These are phyloP conservation scores for Synergus itoensis DNA, from an alignment of 2,888 invertebrate species.

Conservation along the genomic window DNA sequence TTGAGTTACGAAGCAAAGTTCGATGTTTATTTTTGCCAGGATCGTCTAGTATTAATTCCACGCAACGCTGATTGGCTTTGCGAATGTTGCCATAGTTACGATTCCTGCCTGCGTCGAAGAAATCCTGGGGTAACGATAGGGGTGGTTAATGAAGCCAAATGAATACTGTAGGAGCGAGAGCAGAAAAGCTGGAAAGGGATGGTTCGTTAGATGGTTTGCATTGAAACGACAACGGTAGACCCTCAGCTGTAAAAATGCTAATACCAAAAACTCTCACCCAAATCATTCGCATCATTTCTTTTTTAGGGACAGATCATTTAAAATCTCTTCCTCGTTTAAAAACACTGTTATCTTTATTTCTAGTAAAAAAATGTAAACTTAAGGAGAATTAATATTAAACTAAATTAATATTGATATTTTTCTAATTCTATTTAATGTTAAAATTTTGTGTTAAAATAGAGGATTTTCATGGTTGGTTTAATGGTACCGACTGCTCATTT, in stretches of 20 bases:
- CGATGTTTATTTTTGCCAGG: slow-evolving; percentile 34
- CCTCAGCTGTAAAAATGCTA: slow-evolving; percentile 45
- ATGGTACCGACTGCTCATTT: background rate
- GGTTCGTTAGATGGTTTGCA: slow-evolving; percentile 74
- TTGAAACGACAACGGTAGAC: slow-evolving; percentile 64
- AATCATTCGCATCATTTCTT: slow-evolving; percentile 25
- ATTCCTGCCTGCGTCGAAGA: slow-evolving; percentile 55
- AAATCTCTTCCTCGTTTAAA: background rate
- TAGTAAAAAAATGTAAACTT: background rate
- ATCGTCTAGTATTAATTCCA: slow-evolving; percentile 65
- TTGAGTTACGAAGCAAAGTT: background rate
- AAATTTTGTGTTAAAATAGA: too few species aligned
- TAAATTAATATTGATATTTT: background rate
- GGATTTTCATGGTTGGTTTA: background rate
- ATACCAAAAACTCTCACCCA: slow-evolving; percentile 49
- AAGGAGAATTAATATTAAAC: too few species aligned
- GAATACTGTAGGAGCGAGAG: slow-evolving; percentile 67
- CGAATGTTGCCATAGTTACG: slow-evolving; percentile 71
- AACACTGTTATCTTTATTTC: slow-evolving; percentile 48
- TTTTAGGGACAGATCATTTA: background rate
- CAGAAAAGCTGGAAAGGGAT: slow-evolving; percentile 62
- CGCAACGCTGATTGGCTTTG: slow-evolving; percentile 68
- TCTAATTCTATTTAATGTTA: too few species aligned
- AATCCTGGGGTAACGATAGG: slow-evolving; percentile 64
- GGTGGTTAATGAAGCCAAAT: slow-evolving; percentile 76